A percentile compares a stretch with the other conserved stretches of the same genome.
Conservation (phyloP, 2,113 vertebrate species). For the Pangasianodon hypophthalmus region DNA sequence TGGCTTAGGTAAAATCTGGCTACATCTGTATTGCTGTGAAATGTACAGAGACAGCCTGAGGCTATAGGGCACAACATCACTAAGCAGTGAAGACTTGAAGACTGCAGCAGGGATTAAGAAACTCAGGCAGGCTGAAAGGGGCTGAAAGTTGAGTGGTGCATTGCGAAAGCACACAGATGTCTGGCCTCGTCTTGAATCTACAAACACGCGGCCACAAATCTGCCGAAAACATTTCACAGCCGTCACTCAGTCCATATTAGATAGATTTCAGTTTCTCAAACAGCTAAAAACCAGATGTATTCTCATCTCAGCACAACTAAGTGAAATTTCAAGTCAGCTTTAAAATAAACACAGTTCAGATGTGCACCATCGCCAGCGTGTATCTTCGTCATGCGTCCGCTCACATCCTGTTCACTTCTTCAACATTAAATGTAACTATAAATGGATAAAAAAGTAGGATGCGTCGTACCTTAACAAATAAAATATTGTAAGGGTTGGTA, state of each 20-base stretch:
- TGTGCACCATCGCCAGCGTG: neutral
- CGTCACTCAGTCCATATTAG: neutral
- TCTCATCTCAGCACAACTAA: neutral
- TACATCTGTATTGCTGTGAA: conserved; percentile 1
- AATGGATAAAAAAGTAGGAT: neutral
- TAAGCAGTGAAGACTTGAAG: neutral
- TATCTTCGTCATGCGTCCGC: neutral
- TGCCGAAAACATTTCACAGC: neutral
- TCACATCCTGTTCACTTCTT: neutral
- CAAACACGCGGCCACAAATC: neutral
- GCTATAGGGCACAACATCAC: neutral
- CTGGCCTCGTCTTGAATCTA: neutral
- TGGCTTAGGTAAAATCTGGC: neutral
- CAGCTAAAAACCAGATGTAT: neutral
- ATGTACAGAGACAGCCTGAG: conserved; percentile 5
- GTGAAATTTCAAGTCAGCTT: too few relatives aligned
- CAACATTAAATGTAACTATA: neutral
- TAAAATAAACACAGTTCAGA: neutral
- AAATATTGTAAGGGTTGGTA: neutral
- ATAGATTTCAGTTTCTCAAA: neutral
- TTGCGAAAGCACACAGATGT: conserved; percentile 7
- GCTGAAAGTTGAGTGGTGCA: neutral
- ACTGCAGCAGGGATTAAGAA: conserved; percentile 11
- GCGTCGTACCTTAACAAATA: neutral
- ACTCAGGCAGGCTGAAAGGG: neutral